Conservation (phyloP, 2,797 vertebrate genomes). For the Peromyscus attwateri region DNA sequence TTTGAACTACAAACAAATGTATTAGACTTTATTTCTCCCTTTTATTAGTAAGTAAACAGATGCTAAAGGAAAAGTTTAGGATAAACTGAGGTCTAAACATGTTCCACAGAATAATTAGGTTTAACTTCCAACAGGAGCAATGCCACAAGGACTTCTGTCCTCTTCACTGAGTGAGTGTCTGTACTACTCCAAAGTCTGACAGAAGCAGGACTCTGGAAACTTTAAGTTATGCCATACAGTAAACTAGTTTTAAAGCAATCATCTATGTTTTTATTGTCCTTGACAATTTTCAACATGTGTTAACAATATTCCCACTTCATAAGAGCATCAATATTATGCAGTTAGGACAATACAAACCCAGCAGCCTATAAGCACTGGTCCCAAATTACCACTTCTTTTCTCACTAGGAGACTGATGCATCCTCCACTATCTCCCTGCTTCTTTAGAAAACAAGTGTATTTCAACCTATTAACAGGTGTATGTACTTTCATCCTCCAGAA, state of each 20-base stretch:
- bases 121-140: not conserved
- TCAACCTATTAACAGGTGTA: not conserved
- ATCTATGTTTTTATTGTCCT: not conserved
- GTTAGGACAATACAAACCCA: not conserved
- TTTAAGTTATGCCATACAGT: not conserved
- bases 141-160: not conserved
- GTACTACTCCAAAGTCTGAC: not conserved
- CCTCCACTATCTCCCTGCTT: not conserved
- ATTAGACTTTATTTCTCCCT: not conserved
- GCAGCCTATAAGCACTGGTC: not conserved
- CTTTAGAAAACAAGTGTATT: not conserved
- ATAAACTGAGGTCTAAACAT: not conserved
- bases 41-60: not conserved
- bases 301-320: not conserved
- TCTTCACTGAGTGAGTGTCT: not conserved
- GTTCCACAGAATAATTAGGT: not conserved
- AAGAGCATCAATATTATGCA: not conserved
- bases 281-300: not conserved
- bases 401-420: not conserved
- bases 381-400: not conserved
- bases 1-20: not conserved
- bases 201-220: not conserved
- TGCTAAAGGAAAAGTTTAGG: not conserved
- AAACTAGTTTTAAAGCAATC: slow-evolving; percentile 1
- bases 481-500: not conserved